Percentiles rank a stretch among this genome's conserved stretches.
Conservation (phyloP, 2,888 invertebrate species). For the Drosophila barbarae region DNA sequence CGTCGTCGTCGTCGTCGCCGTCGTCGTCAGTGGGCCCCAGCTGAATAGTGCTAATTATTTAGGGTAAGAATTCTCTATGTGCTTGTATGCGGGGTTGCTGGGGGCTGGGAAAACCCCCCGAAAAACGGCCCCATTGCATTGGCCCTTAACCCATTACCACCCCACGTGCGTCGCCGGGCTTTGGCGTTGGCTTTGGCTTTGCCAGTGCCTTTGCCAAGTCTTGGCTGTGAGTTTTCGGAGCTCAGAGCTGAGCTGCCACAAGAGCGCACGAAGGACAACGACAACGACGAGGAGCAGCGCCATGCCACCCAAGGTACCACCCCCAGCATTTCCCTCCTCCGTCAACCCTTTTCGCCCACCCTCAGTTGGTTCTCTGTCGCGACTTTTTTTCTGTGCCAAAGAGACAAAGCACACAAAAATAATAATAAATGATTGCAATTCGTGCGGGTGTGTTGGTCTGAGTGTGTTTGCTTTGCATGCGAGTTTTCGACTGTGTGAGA, state of each 20-base stretch:
- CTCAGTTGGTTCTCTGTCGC: constrained; percentile 35
- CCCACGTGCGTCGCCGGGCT: constrained; percentile 49
- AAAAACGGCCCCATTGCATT: constrained; percentile 53
- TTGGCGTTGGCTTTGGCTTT: constrained; percentile 24
- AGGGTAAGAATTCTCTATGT: constrained; percentile 64
- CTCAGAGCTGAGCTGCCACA: constrained; percentile 65
- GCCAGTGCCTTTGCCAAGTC: constrained; percentile 28
- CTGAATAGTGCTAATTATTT: constrained; percentile 78
- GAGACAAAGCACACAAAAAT: constrained; percentile 72
- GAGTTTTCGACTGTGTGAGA: constrained; percentile 26
- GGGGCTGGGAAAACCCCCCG: constrained; percentile 40
- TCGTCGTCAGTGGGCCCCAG: constrained; percentile 60
- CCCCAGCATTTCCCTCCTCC: constrained; percentile 8
- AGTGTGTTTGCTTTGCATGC: constrained; percentile 34
- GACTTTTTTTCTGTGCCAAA: constrained; percentile 69
- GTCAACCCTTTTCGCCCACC: not conserved
- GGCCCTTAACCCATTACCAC: constrained; percentile 68
- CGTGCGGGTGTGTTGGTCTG: constrained; percentile 42
- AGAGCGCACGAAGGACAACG: constrained; percentile 70
- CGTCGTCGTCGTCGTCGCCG: constrained; percentile 20
- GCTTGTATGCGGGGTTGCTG: constrained; percentile 6
- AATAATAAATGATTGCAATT: constrained; percentile 72
- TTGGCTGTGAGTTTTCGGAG: constrained; percentile 37
- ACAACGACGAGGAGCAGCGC: constrained; percentile 12
- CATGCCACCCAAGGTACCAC: constrained; percentile 9